phyloP scores from a whole-genome alignment of 2,113 vertebrate genomes.

The Mus musculus region GRCm39 chr1:46869501-46870000 shows the following conservation, averaged over 20 bases:
- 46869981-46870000: not conserved
- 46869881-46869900: constrained; percentile 4
- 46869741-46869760: constrained; percentile 65
- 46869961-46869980: not conserved
- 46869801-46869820: constrained; percentile 41
- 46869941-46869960: constrained; percentile 24
- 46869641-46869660: constrained; percentile 76
- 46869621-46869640: constrained; percentile 75
- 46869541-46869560: constrained; percentile 77
- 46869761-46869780: constrained; percentile 49
- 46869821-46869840: constrained; percentile 43
- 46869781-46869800: constrained; percentile 30
- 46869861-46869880: constrained; percentile 35
- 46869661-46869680: constrained; percentile 78
- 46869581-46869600: constrained; percentile 80
- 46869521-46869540: constrained; percentile 80
- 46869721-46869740: constrained; percentile 68
- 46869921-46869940: constrained; percentile 31
- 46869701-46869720: constrained; percentile 79
- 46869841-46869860: not conserved
- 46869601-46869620: constrained; percentile 80
- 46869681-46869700: constrained; percentile 71
- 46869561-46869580: constrained; percentile 83
- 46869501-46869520: constrained; percentile 77
- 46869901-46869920: constrained; percentile 28